Percentiles rank a stretch among this genome's conserved stretches.
phyloP scores from a whole-genome alignment of 2,113 vertebrate species.

The Azemiops feae region DNA sequence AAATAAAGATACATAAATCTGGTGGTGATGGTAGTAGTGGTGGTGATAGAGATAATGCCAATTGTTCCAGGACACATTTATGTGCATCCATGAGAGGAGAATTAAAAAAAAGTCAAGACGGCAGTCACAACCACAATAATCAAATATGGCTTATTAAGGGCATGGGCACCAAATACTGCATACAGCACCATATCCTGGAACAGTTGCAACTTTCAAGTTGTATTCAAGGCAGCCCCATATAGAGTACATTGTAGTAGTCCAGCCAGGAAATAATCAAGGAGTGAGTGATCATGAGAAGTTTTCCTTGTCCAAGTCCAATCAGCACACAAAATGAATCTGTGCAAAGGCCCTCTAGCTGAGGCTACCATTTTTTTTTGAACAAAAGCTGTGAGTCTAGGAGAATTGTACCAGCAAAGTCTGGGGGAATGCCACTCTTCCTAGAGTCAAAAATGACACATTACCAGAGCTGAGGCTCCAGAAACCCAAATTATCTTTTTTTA shows the following conservation, averaged over 20 bases:
- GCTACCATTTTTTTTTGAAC: not conserved
- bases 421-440: not conserved
- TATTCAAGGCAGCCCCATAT: not conserved
- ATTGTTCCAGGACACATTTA: not conserved
- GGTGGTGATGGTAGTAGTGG: not conserved
- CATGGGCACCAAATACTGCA: not conserved
- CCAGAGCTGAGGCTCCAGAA: not conserved
- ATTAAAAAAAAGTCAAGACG: not conserved
- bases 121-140: not conserved
- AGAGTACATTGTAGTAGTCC: not conserved
- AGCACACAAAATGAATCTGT: not conserved
- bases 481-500: not conserved
- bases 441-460: not conserved
- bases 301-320: not conserved
- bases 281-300: not conserved
- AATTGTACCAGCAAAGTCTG: not conserved
- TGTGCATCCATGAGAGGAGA: not conserved
- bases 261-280: not conserved
- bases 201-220: not conserved
- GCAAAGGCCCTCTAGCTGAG: not conserved
- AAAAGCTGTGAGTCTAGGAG: not conserved
- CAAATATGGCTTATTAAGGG: not conserved
- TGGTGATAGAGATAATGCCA: not conserved
- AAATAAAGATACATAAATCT: not conserved
- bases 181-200: not conserved